Base-by-base conservation (phyloP, 37 sponge, comb jelly and placozoan species). In the Lycopodina hypogea region DNA sequence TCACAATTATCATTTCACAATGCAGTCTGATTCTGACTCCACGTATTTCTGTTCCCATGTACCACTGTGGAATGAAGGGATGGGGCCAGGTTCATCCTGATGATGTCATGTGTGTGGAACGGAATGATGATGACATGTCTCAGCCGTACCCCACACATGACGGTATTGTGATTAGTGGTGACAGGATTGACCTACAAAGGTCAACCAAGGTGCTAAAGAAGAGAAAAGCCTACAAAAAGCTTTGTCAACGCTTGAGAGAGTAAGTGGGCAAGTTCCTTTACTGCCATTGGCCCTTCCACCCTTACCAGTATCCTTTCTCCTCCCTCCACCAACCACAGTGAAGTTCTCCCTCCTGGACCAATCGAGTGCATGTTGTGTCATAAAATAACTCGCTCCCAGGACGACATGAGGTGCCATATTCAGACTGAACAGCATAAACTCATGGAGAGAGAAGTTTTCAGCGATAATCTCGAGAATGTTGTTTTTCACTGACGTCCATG, bases 1-100 rank as follows among this genome's bases (percentile, higher is more conserved):
- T n/a, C n/a, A n/a, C 23, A 32, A 33, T 28, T 45, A 42, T 3
- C 61, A 40, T 56, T 29, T 59, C 32, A 15, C 41, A 29, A 18
- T 72, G 6, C 45, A 83, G 84, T 3, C 51, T 83, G 37, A 67
- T 89, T 52, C 73, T 79, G 33, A 79, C 56, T 0, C 73, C 67
- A 9, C 71, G 84, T 32, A 70, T 78, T 4, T 61, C 59, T 3
- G 81, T 78, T 15, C 63, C 45, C 9, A 57, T 59, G 9, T 78
- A 58, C 57, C 34, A 34, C 17, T 41, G 80, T 42, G 35, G 26
- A n/a, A 40, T 39, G 22, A 55, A 53, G 23, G 56, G 73, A 1
- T 90, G 91, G 87, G 87, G 90, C 68, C 85, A 84, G 59, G 75
- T 90, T 18, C 40, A 82, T 29, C 72, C 81, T 0, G 69, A 78